A percentile compares a stretch with the other conserved stretches of the same genome.
Conservation (phyloP, 2,797 vertebrate species). For the Garrulus glandarius region DNA sequence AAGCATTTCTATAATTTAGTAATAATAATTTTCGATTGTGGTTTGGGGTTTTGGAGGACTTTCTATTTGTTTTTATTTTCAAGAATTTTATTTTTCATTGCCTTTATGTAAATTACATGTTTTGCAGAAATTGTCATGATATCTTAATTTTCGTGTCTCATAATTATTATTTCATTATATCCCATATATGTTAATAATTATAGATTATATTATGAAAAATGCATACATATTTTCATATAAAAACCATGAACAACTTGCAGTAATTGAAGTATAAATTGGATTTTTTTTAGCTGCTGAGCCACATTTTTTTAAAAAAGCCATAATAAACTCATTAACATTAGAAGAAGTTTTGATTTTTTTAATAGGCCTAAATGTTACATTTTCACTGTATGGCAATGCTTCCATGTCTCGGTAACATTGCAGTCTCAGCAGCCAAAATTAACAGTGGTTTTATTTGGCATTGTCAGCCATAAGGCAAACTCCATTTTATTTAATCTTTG, state of each 20-base stretch:
- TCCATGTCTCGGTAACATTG: background rate
- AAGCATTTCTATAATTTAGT: background rate
- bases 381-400: background rate
- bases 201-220: background rate
- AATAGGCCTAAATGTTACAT: background rate
- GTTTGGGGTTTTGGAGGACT: background rate
- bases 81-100: background rate
- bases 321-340: background rate
- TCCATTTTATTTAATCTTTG: background rate
- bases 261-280: background rate
- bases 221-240: background rate
- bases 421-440: background rate
- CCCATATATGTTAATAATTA: background rate
- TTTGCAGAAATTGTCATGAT: background rate
- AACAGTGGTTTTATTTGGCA: background rate
- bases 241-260: background rate
- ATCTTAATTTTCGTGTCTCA: background rate
- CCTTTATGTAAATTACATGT: background rate
- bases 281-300: background rate
- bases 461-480: background rate
- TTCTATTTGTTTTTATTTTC: background rate
- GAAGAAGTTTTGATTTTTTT: background rate
- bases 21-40: background rate
- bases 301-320: background rate
- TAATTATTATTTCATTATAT: background rate